Conservation (phyloP, 2,113 vertebrate species). For the Chamaea fasciata region DNA sequence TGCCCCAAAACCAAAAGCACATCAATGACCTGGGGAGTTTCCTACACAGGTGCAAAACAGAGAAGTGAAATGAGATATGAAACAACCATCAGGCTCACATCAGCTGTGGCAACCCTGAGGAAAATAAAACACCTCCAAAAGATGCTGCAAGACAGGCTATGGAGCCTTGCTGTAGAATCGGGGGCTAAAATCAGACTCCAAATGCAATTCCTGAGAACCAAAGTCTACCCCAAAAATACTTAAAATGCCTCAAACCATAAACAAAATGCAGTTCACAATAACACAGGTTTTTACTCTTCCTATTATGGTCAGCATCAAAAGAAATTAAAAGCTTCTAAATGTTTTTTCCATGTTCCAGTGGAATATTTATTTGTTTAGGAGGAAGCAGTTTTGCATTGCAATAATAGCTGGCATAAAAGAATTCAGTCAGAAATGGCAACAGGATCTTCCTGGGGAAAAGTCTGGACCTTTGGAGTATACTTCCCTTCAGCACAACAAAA, state of each 20-base stretch:
- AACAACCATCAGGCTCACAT: background rate
- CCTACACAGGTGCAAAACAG: background rate
- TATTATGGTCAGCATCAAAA: background rate
- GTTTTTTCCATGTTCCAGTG: background rate
- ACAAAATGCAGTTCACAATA: background rate
- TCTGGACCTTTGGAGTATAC: background rate
- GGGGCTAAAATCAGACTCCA: background rate
- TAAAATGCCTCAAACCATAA: background rate
- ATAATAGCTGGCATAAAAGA: constrained; percentile 4
- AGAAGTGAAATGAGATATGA: background rate
- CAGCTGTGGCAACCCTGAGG: background rate
- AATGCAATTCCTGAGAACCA: background rate
- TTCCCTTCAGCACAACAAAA: constrained; percentile 36
- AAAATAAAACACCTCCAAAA: background rate
- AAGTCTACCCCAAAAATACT: background rate
- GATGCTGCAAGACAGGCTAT: accelerated
- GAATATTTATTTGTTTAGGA: constrained; percentile 4
- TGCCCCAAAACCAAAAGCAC: background rate
- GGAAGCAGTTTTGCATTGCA: background rate
- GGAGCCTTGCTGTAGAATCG: background rate
- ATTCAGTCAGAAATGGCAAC: constrained; percentile 36
- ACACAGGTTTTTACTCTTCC: background rate
- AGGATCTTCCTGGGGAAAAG: constrained; percentile 53
- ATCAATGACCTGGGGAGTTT: accelerated
- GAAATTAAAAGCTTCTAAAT: constrained; percentile 28